Evolutionary conservation across 2,888 invertebrate genomes (phyloP).

Genomic region (Rutpela maculata): DNA sequence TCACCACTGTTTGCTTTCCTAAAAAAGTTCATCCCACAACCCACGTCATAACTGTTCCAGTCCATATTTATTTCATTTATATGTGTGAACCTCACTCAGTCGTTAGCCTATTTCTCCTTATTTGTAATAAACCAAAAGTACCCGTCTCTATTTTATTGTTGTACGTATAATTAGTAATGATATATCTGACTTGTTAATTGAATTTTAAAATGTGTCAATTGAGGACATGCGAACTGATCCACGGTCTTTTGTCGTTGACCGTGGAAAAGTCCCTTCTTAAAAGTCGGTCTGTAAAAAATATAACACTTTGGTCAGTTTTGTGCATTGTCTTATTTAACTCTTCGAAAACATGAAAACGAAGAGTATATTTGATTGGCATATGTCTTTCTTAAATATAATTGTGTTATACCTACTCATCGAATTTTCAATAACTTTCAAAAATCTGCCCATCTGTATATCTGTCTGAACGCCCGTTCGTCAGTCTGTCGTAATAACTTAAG

Average conservation of each 20-base stretch:
- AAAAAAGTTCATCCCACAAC: constrained; percentile 2
- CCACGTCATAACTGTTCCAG: neutral
- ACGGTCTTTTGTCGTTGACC: neutral
- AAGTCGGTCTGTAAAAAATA: too few species aligned
- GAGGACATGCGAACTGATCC: neutral
- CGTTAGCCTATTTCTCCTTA: neutral
- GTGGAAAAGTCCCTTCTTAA: too few species aligned
- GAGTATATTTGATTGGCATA: too few species aligned
- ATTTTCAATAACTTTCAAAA: too few species aligned
- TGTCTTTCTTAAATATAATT: too few species aligned
- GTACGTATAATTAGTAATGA: neutral
- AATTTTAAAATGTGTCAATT: neutral
- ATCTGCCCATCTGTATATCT: too few species aligned
- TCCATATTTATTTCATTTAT: constrained; percentile 2
- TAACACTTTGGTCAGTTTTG: too few species aligned
- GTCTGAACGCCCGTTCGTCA: too few species aligned
- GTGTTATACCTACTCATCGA: too few species aligned
- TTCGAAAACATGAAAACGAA: too few species aligned
- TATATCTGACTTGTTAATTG: neutral
- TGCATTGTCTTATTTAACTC: too few species aligned
- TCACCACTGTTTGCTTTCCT: neutral
- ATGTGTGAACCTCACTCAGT: neutral
- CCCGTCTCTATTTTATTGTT: neutral
- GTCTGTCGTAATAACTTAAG: too few species aligned
- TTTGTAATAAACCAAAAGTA: neutral